Evolutionary conservation across 2,888 invertebrate species (phyloP).

Genomic region (Callyntrura sp.): DNA sequence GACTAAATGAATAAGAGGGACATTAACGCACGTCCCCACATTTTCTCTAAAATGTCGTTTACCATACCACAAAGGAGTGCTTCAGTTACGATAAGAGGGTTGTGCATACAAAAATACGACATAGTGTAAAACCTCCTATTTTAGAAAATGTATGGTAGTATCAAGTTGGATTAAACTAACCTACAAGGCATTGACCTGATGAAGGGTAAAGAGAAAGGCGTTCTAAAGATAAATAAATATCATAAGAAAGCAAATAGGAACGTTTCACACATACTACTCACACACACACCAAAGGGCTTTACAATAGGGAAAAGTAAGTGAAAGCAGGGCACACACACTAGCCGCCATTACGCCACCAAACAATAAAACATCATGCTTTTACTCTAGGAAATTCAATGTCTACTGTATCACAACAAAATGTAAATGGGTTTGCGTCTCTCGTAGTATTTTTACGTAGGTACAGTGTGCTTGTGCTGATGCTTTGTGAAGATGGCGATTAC

Average conservation of each 20-base stretch:
- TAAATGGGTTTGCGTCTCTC: background rate
- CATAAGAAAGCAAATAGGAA: background rate
- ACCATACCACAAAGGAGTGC: no score
- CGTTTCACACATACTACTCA: no score
- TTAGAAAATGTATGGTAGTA: no score
- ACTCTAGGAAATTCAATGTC: background rate
- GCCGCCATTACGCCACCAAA: background rate
- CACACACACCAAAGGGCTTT: no score
- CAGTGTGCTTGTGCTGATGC: no score
- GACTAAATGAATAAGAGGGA: no score
- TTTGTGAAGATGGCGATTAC: no score
- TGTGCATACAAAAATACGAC: background rate
- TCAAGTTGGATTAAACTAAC: background rate
- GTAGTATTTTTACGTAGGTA: background rate
- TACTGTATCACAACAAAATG: background rate
- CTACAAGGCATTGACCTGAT: constrained; percentile 10
- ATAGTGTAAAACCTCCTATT: background rate
- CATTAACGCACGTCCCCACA: no score
- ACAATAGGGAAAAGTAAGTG: background rate
- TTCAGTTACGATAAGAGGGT: no score
- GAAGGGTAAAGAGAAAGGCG: background rate
- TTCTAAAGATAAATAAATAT: background rate
- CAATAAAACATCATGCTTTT: background rate
- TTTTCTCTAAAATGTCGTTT: no score
- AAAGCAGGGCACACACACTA: no score